These are phyloP conservation scores for Melanostoma mellinum DNA, from an alignment of 2,888 invertebrate species.

Conservation along the genomic window DNA sequence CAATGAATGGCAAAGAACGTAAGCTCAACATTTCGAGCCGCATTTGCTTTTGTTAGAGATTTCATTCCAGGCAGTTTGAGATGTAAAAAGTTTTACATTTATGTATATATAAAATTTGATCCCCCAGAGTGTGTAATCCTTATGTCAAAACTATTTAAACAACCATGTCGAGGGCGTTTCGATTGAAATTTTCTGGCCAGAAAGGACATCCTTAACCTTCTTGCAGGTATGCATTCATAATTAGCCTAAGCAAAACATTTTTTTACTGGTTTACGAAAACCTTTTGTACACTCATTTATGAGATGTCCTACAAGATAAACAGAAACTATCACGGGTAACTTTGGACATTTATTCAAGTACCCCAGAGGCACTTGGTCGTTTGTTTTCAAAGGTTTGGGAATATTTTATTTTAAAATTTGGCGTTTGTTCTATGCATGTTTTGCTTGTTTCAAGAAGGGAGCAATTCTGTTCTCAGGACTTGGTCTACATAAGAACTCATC, in stretches of 20 bases:
- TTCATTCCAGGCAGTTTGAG: conserved; percentile 2
- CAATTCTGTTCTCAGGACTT: no score
- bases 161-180: conserved; percentile 67
- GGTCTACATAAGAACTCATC: no score
- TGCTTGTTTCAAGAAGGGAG: no score
- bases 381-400: neutral
- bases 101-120: conserved; percentile 30
- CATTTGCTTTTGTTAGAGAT: conserved; percentile 19
- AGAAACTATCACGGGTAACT: conserved; percentile 56
- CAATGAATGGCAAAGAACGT: conserved; percentile 44
- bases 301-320: conserved; percentile 70
- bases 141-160: conserved; percentile 51
- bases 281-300: conserved; percentile 64
- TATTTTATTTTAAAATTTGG: no score
- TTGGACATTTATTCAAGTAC: conserved; percentile 60
- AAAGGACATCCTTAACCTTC: conserved; percentile 9
- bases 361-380: neutral
- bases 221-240: conserved; percentile 63
- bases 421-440: no score
- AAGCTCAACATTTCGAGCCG: conserved; percentile 14
- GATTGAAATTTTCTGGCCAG: conserved; percentile 51
- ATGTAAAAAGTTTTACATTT: neutral
- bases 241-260: conserved; percentile 37
- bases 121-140: conserved; percentile 48
- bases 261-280: conserved; percentile 47